A percentile compares a stretch with the other conserved stretches of the same genome.
phyloP scores from a whole-genome alignment of 2,888 invertebrate species.

The Epinotia ramella region DNA sequence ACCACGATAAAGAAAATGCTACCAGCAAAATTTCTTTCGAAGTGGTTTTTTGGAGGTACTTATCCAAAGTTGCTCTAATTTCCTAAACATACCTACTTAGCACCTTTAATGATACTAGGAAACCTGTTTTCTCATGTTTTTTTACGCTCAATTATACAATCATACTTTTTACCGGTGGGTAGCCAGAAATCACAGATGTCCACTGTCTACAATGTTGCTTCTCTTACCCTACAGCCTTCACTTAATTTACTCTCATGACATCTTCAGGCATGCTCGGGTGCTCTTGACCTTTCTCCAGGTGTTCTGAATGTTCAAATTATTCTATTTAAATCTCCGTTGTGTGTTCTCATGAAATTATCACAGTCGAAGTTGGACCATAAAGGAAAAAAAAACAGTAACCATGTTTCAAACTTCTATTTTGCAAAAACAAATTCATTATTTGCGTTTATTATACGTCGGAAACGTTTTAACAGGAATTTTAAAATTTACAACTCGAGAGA shows the following conservation, averaged over 20 bases:
- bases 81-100: not conserved
- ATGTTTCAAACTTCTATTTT: not conserved
- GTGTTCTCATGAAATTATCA: not conserved
- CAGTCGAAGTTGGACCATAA: not conserved
- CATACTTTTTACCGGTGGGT: not conserved
- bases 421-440: not conserved
- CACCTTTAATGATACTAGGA: not conserved
- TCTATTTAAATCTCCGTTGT: not conserved
- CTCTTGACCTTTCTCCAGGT: not conserved
- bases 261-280: not conserved
- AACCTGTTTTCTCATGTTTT: not conserved
- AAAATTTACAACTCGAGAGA: not conserved
- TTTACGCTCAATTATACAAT: not conserved
- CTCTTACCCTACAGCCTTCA: not conserved
- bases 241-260: not conserved
- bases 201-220: not conserved
- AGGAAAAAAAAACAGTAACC: too few relatives aligned
- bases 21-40: not conserved
- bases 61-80: not conserved
- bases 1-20: too few relatives aligned
- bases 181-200: not conserved
- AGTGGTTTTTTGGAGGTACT: not conserved
- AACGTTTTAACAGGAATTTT: too few relatives aligned
- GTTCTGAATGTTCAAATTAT: not conserved
- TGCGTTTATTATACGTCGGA: not conserved